Evolutionary conservation across 2,797 vertebrate genomes (phyloP), one percentile per base, ranked within the genome.

Genomic region (Tinamus major): DNA sequence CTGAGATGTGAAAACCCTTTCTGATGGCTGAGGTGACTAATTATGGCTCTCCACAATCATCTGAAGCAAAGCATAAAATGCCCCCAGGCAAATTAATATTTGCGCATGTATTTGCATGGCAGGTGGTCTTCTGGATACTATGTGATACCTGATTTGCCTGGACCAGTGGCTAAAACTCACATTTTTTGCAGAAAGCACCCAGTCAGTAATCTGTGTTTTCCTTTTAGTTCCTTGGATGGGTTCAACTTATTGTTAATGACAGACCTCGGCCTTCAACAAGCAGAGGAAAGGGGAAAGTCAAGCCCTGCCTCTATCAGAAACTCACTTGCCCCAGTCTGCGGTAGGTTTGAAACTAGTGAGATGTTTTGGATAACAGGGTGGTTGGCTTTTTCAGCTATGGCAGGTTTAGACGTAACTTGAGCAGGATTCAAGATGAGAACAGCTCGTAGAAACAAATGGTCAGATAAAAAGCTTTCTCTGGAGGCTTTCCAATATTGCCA

Each of bases 391-490:
- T 27, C 58, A 75, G 35, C 76, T 41, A 31, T 2, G 13, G 58
- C 26, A 68, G 53, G 33, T 82, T 95, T 75, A n/a, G 39, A 49
- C 18, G 76, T 64, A 65, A 27, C n/a, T 68, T 53, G 41, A 92
- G 53, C 8, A 21, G 33, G 71, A 90, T 79, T 92, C 48, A 79
- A 74, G 70, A 77, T 49, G 56, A 92, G 71, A 89, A 82, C 42
- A 92, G 37, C 61, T 82, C 67, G 19, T 31, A 85, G 86, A 90
- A 90, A 58, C 19, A 37, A 90, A 67, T 33, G 65, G 84, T 55
- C 48, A 95, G 90, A 96, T 71, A 92, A 75, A 94, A 91, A 87
- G 71, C 75, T 93, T 93, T 92, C 58, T 87, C 84, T 94, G 94
- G 90, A 89, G 68, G 23, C 37, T 19, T 79, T 94, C 93, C 95